Evolutionary conservation across 2,888 invertebrate species (phyloP), one percentile per base, ranked within the genome.

Genomic region (Eristalis tenax): DNA sequence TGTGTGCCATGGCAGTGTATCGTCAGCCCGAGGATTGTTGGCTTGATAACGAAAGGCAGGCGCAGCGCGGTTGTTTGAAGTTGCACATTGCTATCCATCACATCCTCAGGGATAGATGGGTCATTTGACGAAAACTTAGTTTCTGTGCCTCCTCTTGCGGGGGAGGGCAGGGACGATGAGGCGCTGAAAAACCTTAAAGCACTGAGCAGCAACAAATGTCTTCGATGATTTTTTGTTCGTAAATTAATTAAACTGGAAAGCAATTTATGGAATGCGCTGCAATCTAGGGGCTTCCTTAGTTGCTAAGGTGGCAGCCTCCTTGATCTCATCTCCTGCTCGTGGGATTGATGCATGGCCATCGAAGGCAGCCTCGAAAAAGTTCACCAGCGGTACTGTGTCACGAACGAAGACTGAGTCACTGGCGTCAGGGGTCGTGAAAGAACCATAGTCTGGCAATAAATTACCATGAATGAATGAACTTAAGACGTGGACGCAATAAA

Each of bases 81-180:
- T 66, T 66, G 5, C 35, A 22, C 26, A 66, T 38, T 57, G 26
- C 23, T 32, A 74, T 66, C 38, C 35, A 66, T 75, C 18, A n/a
- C 66, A 59, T 75, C 66, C 40, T 26, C 18, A 0, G 65, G 65
- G 75, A 66, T 38, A 57, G 65, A 66, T 66, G 28, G 75, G 59
- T 66, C 56, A 66, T 75, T 75, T 75, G 66, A 66, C 57, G 35
- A 38, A 75, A 75, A 66, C 57, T 40, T 26, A 38, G 40, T 59
- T 75, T 59, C 57, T 43, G 43, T 32, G 2, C 4, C 50, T 56
- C 56, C 26, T 56, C 32, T 59, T 66, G 18, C 11, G 32, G 1
- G 26, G 57, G 35, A 57, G 18, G 4, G 32, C 18, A 43, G 4
- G n/a, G 43, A 18, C 1, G 43, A 43, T 18, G n/a, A 15, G n/a